Evolutionary conservation across 2,888 invertebrate genomes (phyloP).

Genomic region (Cephus runcator): DNA sequence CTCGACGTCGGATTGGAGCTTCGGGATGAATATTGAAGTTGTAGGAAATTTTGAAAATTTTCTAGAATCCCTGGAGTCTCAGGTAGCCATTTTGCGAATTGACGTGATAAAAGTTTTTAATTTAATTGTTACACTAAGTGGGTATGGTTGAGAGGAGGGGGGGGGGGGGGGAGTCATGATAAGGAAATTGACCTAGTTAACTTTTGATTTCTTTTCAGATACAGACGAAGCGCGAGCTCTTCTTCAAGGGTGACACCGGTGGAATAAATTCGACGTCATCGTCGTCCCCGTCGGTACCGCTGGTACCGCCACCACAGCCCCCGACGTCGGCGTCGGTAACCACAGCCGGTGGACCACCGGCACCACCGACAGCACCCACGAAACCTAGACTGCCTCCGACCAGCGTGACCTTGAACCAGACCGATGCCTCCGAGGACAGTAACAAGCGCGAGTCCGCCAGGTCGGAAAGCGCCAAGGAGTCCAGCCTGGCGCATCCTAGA

Average conservation of each 20-base stretch:
- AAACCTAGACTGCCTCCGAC: slow-evolving; percentile 38
- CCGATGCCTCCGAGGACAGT: slow-evolving; percentile 61
- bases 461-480: slow-evolving; percentile 43
- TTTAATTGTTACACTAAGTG: no score
- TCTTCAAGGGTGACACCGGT: slow-evolving; percentile 73
- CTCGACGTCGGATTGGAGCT: no score
- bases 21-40: no score
- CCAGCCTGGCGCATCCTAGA: slow-evolving; percentile 35
- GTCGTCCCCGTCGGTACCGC: slow-evolving; percentile 68
- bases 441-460: slow-evolving; percentile 63
- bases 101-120: no score
- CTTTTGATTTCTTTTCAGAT: slow-evolving; percentile 69
- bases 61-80: no score
- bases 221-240: slow-evolving; percentile 87
- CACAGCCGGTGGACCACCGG: slow-evolving; percentile 66
- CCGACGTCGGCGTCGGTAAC: slow-evolving; percentile 57
- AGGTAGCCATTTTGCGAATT: no score
- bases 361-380: slow-evolving; percentile 40
- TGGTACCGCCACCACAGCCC: slow-evolving; percentile 65
- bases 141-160: no score
- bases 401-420: slow-evolving; percentile 69
- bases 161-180: not conserved
- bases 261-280: slow-evolving; percentile 64
- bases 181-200: not conserved
- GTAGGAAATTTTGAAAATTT: no score